phyloP scores from a whole-genome alignment of 1,140 invertebrate species.

The Agrilus planipennis region DNA sequence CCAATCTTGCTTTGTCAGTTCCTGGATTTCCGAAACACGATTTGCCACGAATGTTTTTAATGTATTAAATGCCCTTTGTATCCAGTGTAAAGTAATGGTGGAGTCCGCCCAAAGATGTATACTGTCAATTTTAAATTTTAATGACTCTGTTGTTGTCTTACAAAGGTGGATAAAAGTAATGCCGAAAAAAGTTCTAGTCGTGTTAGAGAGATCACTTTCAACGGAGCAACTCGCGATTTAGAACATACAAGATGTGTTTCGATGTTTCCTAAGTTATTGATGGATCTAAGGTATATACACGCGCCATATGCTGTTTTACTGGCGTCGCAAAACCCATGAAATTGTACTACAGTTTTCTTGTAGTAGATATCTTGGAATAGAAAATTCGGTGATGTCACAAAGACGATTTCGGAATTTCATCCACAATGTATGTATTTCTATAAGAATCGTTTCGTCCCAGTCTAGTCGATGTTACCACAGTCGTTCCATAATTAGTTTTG shows the following conservation, averaged over 20 bases:
- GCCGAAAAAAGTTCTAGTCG: background rate
- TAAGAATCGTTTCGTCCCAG: constrained; percentile 21
- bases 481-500: constrained; percentile 24
- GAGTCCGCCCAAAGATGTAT: no score
- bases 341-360: background rate
- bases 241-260: background rate
- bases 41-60: no score
- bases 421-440: background rate
- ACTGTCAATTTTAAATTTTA: no score
- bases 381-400: background rate
- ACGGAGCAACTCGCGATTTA: background rate
- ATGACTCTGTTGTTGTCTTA: no score
- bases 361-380: background rate
- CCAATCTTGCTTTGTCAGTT: no score
- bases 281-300: background rate
- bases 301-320: background rate
- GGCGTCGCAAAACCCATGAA: constrained; percentile 1
- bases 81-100: no score
- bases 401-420: background rate
- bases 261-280: background rate
- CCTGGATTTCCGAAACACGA: no score
- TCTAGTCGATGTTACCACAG: constrained; percentile 19
- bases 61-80: no score
- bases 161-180: constrained; percentile 1
- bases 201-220: background rate